Evolutionary conservation across 1,140 invertebrate species (phyloP).

Genomic region (Drosophila tristis): DNA sequence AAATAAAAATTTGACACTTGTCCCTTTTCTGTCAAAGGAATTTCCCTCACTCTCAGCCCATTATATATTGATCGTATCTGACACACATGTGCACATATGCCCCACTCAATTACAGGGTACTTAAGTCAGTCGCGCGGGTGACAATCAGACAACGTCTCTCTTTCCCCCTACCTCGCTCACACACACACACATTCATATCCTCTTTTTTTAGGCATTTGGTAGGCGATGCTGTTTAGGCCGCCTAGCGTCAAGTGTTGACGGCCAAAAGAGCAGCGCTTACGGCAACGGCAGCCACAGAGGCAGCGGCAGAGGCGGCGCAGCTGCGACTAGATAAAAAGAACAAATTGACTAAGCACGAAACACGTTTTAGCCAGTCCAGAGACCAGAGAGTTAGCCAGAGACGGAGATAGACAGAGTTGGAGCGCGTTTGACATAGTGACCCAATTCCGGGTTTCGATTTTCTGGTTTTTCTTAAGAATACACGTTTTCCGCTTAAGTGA

Average conservation of each 20-base stretch:
- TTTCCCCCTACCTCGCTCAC: slow-evolving; percentile 14
- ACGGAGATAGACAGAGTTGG: slow-evolving; percentile 29
- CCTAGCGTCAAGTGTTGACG: slow-evolving; percentile 37
- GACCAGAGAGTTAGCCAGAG: slow-evolving; percentile 45
- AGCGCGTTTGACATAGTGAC: slow-evolving; percentile 75
- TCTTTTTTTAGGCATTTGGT: slow-evolving; percentile 27
- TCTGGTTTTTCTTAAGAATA: slow-evolving; percentile 82
- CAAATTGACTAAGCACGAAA: slow-evolving; percentile 61
- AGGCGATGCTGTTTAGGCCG: slow-evolving; percentile 52
- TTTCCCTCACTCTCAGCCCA: neutral
- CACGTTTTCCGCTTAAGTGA: slow-evolving; percentile 73
- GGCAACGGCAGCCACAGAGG: slow-evolving; percentile 4
- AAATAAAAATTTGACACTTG: too few relatives aligned
- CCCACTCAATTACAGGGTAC: slow-evolving; percentile 7
- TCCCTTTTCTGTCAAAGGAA: neutral
- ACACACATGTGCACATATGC: neutral
- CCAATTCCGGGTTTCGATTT: slow-evolving; percentile 83
- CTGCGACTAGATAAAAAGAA: slow-evolving; percentile 67
- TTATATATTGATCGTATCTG: neutral
- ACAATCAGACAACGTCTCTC: slow-evolving; percentile 44
- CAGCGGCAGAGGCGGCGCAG: slow-evolving; percentile 15
- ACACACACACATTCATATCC: slow-evolving; percentile 2
- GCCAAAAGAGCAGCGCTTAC: slow-evolving; percentile 8
- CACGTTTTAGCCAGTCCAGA: slow-evolving; percentile 63
- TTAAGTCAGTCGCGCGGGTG: slow-evolving; percentile 47